Conservation (phyloP, 2,888 invertebrate genomes). For the Andrena chrysosceles region DNA sequence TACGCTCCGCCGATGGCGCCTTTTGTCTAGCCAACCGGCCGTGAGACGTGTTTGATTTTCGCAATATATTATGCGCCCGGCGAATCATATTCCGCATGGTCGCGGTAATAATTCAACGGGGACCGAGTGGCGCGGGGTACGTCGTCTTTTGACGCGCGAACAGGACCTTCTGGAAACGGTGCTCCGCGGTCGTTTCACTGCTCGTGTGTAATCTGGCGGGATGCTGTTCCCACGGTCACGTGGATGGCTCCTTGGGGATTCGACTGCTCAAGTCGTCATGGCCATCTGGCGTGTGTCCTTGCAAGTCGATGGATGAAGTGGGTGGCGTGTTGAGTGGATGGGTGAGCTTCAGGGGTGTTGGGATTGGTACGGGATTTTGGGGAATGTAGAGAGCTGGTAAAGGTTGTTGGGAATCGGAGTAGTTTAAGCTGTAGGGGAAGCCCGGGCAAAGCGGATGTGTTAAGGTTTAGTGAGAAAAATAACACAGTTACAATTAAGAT, state of each 20-base stretch:
- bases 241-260: neutral
- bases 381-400: no score
- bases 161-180: slow-evolving; percentile 27
- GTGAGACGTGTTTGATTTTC: slow-evolving; percentile 75
- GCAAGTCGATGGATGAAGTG: no score
- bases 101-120: slow-evolving; percentile 72
- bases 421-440: no score
- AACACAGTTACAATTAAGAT: no score
- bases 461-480: no score
- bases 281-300: neutral
- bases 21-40: slow-evolving; percentile 77
- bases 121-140: slow-evolving; percentile 30
- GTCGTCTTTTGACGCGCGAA: slow-evolving; percentile 28
- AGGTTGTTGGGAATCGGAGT: no score
- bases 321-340: no score
- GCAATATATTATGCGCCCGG: slow-evolving; percentile 71
- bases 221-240: slow-evolving; percentile 36
- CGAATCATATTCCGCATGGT: slow-evolving; percentile 69
- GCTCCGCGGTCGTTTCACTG: neutral
- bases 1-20: slow-evolving; percentile 75
- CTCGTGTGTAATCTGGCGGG: neutral
- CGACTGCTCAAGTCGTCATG: neutral
- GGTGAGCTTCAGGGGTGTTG: no score
- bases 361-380: no score
- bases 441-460: no score